Conservation (phyloP, 2,888 invertebrate species). For the Eumacrocentrus americanus region DNA sequence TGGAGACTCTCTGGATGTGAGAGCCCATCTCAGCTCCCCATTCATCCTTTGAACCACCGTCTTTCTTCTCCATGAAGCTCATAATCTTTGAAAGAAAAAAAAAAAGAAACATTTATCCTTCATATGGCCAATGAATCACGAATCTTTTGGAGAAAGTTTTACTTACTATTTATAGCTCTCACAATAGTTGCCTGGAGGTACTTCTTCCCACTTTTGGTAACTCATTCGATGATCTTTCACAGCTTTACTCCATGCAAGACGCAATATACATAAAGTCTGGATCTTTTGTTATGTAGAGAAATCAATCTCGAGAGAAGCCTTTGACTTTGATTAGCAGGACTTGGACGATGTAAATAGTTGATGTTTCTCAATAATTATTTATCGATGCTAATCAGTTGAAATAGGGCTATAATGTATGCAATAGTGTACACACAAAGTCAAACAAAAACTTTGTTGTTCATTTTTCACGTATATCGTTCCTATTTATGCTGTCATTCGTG, state of each 20-base stretch:
- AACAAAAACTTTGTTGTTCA: slow-evolving; percentile 1
- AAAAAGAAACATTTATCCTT: background rate
- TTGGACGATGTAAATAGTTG: background rate
- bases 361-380: background rate
- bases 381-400: background rate
- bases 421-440: background rate
- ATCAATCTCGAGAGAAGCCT: too few relatives aligned
- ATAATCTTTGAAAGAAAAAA: slow-evolving; percentile 50
- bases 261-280: background rate
- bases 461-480: background rate
- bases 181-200: background rate
- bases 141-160: background rate
- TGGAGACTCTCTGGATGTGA: slow-evolving; percentile 86
- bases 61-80: slow-evolving; percentile 65
- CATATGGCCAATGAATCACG: too few relatives aligned
- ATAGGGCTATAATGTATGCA: background rate
- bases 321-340: too few relatives aligned
- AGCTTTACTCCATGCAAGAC: background rate
- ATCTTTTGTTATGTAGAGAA: too few relatives aligned
- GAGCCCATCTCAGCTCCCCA: slow-evolving; percentile 76
- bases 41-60: slow-evolving; percentile 70
- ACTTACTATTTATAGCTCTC: background rate
- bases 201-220: too few relatives aligned
- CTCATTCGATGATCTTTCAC: background rate
- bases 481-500: slow-evolving; percentile 1